Percentiles rank a stretch among this genome's conserved stretches.
phyloP scores from a whole-genome alignment of 2,888 invertebrate genomes.

The Disparrhopalites patrizii region DNA sequence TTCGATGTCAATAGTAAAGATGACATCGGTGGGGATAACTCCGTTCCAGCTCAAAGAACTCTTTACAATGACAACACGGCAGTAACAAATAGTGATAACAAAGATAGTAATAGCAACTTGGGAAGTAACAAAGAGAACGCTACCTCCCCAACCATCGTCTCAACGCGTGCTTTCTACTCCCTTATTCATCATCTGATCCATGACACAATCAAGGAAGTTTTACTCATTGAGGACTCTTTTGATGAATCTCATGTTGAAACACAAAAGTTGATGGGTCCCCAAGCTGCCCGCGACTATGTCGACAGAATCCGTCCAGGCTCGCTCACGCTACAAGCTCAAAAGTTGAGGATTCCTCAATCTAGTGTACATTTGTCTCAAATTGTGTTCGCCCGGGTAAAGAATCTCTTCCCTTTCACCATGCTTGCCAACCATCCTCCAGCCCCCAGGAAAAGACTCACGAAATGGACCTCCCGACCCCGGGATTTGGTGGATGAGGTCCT shows the following conservation, averaged over 20 bases:
- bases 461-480: slow-evolving; percentile 40
- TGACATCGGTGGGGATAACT: neutral
- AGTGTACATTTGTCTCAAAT: slow-evolving; percentile 27
- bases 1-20: neutral
- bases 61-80: neutral
- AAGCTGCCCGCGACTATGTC: slow-evolving; percentile 23
- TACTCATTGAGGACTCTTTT: slow-evolving; percentile 23
- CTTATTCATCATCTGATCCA: slow-evolving; percentile 31
- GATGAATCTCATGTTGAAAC: neutral
- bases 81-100: neutral
- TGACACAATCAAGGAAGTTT: slow-evolving; percentile 34
- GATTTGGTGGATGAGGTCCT: slow-evolving; percentile 45
- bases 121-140: neutral
- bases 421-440: slow-evolving; percentile 8
- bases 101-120: neutral
- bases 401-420: slow-evolving; percentile 30
- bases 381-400: slow-evolving; percentile 20
- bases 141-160: slow-evolving; percentile 2
- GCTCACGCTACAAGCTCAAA: slow-evolving; percentile 36
- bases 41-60: neutral
- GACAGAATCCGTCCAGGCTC: slow-evolving; percentile 43
- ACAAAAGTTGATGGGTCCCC: neutral
- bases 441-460: slow-evolving; percentile 30
- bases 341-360: slow-evolving; percentile 33
- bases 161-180: slow-evolving; percentile 32